phyloP scores from a whole-genome alignment of 1,140 invertebrate species.

The Goniozus legneri region DNA sequence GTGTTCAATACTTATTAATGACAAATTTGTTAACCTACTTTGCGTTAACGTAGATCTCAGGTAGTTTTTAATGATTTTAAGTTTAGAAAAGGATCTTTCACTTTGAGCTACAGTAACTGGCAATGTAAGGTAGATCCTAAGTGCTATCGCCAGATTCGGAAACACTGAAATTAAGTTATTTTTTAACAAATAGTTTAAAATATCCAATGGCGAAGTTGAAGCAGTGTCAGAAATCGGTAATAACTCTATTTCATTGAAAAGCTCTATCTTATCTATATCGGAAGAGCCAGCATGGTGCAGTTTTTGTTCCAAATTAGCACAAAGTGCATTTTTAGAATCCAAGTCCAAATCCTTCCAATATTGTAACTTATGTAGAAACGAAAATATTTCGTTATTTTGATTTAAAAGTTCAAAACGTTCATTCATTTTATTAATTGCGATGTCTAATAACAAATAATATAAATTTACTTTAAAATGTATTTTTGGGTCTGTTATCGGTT shows the following conservation, averaged over 20 bases:
- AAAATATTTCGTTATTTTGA: conserved; percentile 14
- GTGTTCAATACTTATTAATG: conserved; percentile 21
- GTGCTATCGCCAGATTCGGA: conserved; percentile 13
- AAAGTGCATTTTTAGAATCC: conserved; percentile 10
- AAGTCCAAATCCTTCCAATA: conserved; percentile 9
- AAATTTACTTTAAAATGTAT: conserved; percentile 11
- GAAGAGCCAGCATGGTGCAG: not conserved
- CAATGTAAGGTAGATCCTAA: conserved; percentile 9
- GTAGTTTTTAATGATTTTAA: conserved; percentile 21
- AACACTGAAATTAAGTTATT: conserved; percentile 8
- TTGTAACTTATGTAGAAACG: conserved; percentile 9
- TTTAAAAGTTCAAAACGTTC: conserved; percentile 12
- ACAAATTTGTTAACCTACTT: conserved; percentile 11
- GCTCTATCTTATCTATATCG: conserved; percentile 11
- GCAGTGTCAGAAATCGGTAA: conserved; percentile 8
- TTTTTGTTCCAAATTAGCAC: conserved; percentile 10
- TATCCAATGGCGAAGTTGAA: conserved; percentile 8
- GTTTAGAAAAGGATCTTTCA: conserved; percentile 8
- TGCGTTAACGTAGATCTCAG: conserved; percentile 13
- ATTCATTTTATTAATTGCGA: conserved; percentile 8
- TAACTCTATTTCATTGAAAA: conserved; percentile 13
- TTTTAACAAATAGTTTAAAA: conserved; percentile 8
- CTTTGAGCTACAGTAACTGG: conserved; percentile 12
- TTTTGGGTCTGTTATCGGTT: conserved; percentile 10
- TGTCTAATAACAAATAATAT: conserved; percentile 16